Base-by-base conservation (phyloP, 2,888 invertebrate species). In the Meloe dianella region DNA sequence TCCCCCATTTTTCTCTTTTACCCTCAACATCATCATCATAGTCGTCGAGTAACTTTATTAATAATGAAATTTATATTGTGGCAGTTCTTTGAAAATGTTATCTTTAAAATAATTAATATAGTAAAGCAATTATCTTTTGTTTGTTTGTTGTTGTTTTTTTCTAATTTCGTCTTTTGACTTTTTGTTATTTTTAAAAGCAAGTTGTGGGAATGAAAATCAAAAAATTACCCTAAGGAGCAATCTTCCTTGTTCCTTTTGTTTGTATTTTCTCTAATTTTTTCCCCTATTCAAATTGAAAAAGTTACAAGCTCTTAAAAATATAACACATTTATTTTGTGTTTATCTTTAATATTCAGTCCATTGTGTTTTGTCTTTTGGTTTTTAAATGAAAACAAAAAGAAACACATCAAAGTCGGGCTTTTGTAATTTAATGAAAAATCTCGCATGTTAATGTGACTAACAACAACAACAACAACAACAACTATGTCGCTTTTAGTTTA, bases 241-340 rank as follows among this genome's bases (percentile, higher is more conserved):
- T 30, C 29, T 17, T 27, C 0, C n/a, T 27, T 29, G 12, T 1
- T 58, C 17, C 35, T 58, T 62, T 41, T 20, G 32, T 57, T 27
- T 57, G 61, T 9, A 22, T 30, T 35, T 29, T 58, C 32, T 62
- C 24, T 10, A 24, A 22, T 14, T 20, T 57, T 56, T 20, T n/a
- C 2, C 38, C 27, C 29, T 41, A 59, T 62, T 62, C 57, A 57
- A 61, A 56, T 17, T 61, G 60, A 17, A 65, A 59, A 65, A 47
- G 41, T 57, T 22, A 56, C 60, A 54, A 58, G 57, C 61, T 38
- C 35, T 65, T 61, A 61, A 61, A 65, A 57, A 12, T 57, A 61
- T 61, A 61, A 61, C 64, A 17, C n/a, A 41, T 41, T 41, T 17
- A 41, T 5, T 17, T 41, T 17, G 17, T 17, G 41, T 41, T 41